Percentiles rank a stretch among this genome's conserved stretches.
Conservation (phyloP, 2,797 vertebrate genomes). For the Chromis chromis region DNA sequence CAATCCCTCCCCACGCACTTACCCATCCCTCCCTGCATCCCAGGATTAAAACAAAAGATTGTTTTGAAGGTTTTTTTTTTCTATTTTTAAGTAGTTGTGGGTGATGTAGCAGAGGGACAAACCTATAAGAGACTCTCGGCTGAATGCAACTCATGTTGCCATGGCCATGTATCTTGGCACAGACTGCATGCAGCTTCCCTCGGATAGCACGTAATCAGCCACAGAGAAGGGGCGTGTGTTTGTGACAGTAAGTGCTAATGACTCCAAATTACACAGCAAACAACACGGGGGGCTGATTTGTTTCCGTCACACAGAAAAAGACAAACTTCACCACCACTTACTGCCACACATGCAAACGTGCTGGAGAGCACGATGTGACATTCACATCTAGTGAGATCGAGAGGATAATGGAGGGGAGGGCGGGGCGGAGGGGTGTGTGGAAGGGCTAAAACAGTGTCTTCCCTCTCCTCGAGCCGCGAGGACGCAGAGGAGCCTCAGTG, state of each 20-base stretch:
- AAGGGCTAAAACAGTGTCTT: slow-evolving; percentile 43
- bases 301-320: slow-evolving; percentile 59
- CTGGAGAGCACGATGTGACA: slow-evolving; percentile 67
- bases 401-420: slow-evolving; percentile 22
- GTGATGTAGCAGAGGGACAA: slow-evolving; percentile 58
- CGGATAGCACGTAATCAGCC: slow-evolving; percentile 46
- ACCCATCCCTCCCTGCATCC: slow-evolving; percentile 67
- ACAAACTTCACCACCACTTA: slow-evolving; percentile 69
- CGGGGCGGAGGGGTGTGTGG: neutral
- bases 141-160: slow-evolving; percentile 51
- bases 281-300: slow-evolving; percentile 40
- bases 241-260: slow-evolving; percentile 65
- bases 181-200: slow-evolving; percentile 65
- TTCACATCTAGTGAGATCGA: slow-evolving; percentile 60
- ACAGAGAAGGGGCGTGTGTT: slow-evolving; percentile 36
- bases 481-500: slow-evolving; percentile 38
- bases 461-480: slow-evolving; percentile 38
- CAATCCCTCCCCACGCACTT: slow-evolving; percentile 59
- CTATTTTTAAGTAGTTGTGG: slow-evolving; percentile 52
- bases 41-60: slow-evolving; percentile 75
- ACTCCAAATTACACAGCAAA: slow-evolving; percentile 74
- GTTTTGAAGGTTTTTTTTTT: slow-evolving; percentile 43
- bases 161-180: slow-evolving; percentile 59
- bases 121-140: slow-evolving; percentile 38
- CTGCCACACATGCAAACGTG: slow-evolving; percentile 79